Base-by-base conservation (phyloP, 2,113 vertebrate species). In the Plectropomus leopardus region DNA sequence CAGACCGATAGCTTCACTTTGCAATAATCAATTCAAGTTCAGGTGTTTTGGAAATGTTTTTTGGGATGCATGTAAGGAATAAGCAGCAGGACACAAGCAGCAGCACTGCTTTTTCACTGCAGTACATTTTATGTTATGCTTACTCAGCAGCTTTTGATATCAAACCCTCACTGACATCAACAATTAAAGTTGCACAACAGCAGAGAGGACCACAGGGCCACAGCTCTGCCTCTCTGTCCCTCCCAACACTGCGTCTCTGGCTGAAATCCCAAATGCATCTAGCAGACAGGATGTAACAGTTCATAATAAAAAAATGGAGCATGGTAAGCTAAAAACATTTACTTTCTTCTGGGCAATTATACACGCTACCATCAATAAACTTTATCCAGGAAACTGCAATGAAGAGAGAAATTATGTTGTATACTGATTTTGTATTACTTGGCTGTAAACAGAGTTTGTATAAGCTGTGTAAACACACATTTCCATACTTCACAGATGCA, bases 361-460 rank as follows among this genome's bases (percentile, higher is more conserved):
- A 66, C 60, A 80, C n/a, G 57, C 40, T 40, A 21, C 15, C 23
- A 23, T 42, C 54, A 21, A 48, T 40, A 40, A 19, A 63, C 57
- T 24, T 15, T 30, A 21, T 42, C 23, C 36, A 54, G 28, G 57
- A 80, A 73, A 55, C 23, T n/a, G 11, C 28, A 60, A 68, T 80
- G 23, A 55, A 63, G 32, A 36, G 11, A 40, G 34, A 75, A 16
- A 28, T 53, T n/a, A 53, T 61, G 40, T 32, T 34, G 28, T 23
- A 44, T 32, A 32, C 9, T 26, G 44, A 30, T 48, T 61, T 32
- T 55, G 36, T 63, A 50, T 19, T 48, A 64, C 32, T 64, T 76
- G 57, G 48, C 28, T 28, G 47, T 75, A 28, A 75, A 47, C 54
- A 24, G 11, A 30, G 65, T 70, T 63, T 34, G 57, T 48, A 63